Evolutionary conservation across 2,797 vertebrate genomes (phyloP), one percentile per base, ranked within the genome.

Genomic region (Poeciliopsis infans): DNA sequence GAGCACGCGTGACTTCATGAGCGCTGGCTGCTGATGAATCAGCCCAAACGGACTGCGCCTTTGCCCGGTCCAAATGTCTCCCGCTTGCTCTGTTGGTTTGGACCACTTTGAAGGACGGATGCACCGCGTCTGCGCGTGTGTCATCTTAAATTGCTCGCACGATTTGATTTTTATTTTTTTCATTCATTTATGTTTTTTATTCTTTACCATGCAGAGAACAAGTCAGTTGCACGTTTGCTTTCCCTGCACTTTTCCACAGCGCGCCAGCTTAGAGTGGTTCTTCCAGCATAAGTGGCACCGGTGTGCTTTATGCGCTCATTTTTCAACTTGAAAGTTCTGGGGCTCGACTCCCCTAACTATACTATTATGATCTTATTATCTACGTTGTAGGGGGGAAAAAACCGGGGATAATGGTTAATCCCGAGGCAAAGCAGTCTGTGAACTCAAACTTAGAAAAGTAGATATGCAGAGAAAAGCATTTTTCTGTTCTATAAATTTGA

Each of bases 281-380:
- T 16, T 78, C 39, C 45, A 41, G 77, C 76, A 31, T 7, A 76
- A 81, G 76, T 81, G 79, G 72, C 82, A 85, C 82, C 85, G 81
- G 84, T 87, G 84, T 68, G 57, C 66, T 82, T 45, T 66, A 28
- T 72, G 80, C 33, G 31, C 74, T 88, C 77, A 91, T 91, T 91
- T 90, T 90, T 92, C 92, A 91, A 23, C 80, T 79, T 92, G 86
- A 89, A 88, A 85, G 83, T 94, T 94, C 83, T 91, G 87, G 88
- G 87, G 31, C 92, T 90, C 80, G 5, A 83, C 71, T 88, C 80
- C 82, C 81, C 73, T 91, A 86, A 87, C 92, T 85, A 88, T 83
- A 85, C 79, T 78, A 86, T 86, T 75, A 85, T 80, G 78, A 86
- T 83, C 85, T 88, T 85, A 83, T 91, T 90, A 90, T 92, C 85